Evolutionary conservation across 2,113 vertebrate species (phyloP).

Genomic region (Astur gentilis): DNA sequence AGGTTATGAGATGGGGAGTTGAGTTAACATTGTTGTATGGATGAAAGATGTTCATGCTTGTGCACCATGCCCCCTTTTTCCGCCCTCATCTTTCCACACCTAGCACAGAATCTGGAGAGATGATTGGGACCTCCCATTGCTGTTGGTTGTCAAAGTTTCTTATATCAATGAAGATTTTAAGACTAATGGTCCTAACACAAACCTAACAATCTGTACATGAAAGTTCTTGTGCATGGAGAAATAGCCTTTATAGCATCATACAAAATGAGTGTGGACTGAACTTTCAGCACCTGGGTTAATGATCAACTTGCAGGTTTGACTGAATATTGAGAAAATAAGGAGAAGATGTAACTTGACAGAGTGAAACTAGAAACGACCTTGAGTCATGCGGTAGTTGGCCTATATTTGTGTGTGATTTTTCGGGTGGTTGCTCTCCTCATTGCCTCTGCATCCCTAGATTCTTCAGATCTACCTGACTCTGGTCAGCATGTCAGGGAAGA

Average conservation of each 20-base stretch:
- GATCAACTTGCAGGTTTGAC: background rate
- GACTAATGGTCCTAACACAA: background rate
- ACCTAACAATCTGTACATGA: background rate
- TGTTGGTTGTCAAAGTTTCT: background rate
- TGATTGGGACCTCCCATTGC: background rate
- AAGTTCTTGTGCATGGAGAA: background rate
- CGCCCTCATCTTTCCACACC: background rate
- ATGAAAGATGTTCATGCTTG: background rate
- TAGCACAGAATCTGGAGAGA: background rate
- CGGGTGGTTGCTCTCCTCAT: background rate
- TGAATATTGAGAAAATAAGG: background rate
- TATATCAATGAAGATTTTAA: background rate
- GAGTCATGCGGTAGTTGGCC: background rate
- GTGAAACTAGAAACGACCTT: background rate
- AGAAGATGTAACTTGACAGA: background rate
- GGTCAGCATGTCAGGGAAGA: background rate
- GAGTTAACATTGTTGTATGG: background rate
- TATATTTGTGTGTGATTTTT: background rate
- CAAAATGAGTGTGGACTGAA: background rate
- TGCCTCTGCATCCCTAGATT: background rate
- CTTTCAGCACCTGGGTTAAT: background rate
- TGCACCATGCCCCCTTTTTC: fast-evolving
- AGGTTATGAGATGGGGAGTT: background rate
- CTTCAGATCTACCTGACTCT: background rate
- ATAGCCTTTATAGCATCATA: background rate